Evolutionary conservation across 2,888 invertebrate species (phyloP).

Genomic region (Sclerodermus sp.): DNA sequence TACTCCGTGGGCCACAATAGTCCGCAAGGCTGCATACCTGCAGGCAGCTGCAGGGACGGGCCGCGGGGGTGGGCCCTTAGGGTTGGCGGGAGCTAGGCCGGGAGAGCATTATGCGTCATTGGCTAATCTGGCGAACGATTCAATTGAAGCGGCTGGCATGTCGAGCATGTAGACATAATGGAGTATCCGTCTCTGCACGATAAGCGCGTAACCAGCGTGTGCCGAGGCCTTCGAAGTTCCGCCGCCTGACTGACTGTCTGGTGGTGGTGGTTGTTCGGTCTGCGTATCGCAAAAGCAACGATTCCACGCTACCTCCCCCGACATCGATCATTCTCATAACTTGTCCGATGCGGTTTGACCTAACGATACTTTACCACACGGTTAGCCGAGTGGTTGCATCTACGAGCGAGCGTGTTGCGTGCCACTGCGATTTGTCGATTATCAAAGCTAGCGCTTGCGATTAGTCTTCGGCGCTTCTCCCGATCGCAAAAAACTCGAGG

Average conservation of each 20-base stretch:
- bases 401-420: too few relatives aligned
- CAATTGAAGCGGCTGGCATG: conserved; percentile 54
- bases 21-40: conserved; percentile 41
- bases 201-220: conserved; percentile 34
- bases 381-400: too few relatives aligned
- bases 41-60: conserved; percentile 4
- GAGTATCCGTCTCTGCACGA: conserved; percentile 53
- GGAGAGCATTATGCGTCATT: conserved; percentile 53
- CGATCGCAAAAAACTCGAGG: too few relatives aligned
- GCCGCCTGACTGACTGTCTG: too few relatives aligned
- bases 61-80: conserved; percentile 6
- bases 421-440: too few relatives aligned
- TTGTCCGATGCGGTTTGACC: too few relatives aligned
- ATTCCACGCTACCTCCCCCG: background rate
- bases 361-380: too few relatives aligned
- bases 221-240: conserved; percentile 21
- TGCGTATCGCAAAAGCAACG: background rate
- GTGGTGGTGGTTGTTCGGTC: too few relatives aligned
- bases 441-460: too few relatives aligned
- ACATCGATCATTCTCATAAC: too few relatives aligned
- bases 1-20: conserved; percentile 48
- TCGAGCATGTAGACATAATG: conserved; percentile 56
- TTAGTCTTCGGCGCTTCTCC: too few relatives aligned
- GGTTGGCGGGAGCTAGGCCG: conserved; percentile 4
- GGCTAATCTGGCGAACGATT: conserved; percentile 57